Evolutionary conservation across 2,113 vertebrate genomes (phyloP).

Genomic region (Oncorhynchus kisutch): DNA sequence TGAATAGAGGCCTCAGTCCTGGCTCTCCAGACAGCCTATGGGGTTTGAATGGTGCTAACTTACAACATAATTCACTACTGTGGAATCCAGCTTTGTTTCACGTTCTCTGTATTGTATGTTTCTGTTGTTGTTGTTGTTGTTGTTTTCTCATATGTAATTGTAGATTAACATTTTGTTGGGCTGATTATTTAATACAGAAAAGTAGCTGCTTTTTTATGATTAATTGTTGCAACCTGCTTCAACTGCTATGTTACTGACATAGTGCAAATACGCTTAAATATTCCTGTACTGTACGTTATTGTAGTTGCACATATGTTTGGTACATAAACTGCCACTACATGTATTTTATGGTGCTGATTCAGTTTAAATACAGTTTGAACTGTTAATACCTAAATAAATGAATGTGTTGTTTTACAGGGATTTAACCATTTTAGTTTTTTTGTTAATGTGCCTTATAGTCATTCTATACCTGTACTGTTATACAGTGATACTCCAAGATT

Average conservation of each 20-base stretch:
- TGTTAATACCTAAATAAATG: slow-evolving; percentile 61
- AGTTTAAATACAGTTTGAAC: slow-evolving; percentile 55
- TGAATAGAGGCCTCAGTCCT: slow-evolving; percentile 22
- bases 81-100: slow-evolving; percentile 50
- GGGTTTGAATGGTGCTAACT: slow-evolving; percentile 61
- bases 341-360: slow-evolving; percentile 84
- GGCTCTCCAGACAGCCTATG: slow-evolving; percentile 5
- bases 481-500: slow-evolving; percentile 66
- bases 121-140: slow-evolving; percentile 23
- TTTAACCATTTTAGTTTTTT: slow-evolving; percentile 67
- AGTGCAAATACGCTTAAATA: slow-evolving; percentile 66
- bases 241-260: slow-evolving; percentile 51
- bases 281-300: slow-evolving; percentile 77
- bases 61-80: slow-evolving; percentile 63
- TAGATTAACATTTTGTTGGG: slow-evolving; percentile 30
- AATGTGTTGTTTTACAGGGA: slow-evolving; percentile 75
- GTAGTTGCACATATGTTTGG: slow-evolving; percentile 76
- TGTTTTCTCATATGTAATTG: slow-evolving; percentile 34
- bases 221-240: slow-evolving; percentile 54
- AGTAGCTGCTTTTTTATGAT: slow-evolving; percentile 51
- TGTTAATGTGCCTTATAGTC: slow-evolving; percentile 60
- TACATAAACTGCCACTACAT: slow-evolving; percentile 72
- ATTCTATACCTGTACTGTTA: slow-evolving; percentile 72
- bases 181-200: slow-evolving; percentile 67
- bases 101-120: neutral